Conservation (phyloP, 2,113 vertebrate genomes). For the Lepus timidus region DNA sequence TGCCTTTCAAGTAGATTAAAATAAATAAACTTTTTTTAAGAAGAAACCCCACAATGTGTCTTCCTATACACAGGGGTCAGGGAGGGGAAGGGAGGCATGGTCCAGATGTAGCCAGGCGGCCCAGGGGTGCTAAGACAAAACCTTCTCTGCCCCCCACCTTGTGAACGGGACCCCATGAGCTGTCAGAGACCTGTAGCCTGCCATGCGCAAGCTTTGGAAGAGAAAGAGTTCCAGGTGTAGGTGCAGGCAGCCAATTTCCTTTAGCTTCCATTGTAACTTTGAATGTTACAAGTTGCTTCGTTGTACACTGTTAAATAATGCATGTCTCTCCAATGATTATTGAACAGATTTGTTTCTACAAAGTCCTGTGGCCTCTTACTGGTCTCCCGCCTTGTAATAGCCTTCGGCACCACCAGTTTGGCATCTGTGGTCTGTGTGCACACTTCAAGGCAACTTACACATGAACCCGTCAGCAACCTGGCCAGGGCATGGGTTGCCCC, state of each 20-base stretch:
- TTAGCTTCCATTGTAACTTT: neutral
- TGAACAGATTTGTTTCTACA: neutral
- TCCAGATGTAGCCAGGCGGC: neutral
- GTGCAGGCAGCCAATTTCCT: neutral
- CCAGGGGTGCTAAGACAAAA: neutral
- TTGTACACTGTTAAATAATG: constrained; percentile 57
- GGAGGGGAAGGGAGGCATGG: accelerated
- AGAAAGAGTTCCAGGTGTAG: neutral
- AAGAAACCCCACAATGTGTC: neutral
- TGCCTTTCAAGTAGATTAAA: too few species aligned
- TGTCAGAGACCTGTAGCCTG: neutral
- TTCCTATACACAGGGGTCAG: neutral
- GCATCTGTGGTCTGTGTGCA: neutral
- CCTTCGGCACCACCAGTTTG: neutral
- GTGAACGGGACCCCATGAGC: neutral
- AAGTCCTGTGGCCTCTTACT: neutral
- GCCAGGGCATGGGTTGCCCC: neutral
- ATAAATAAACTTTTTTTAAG: too few species aligned
- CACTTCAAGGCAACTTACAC: neutral
- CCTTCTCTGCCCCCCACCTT: neutral
- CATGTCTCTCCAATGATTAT: constrained; percentile 30
- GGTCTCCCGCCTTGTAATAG: neutral
- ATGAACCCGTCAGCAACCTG: neutral
- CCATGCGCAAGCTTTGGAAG: neutral
- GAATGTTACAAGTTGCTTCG: constrained; percentile 52